Evolutionary conservation across 2,888 invertebrate species (phyloP).

Genomic region (Drosophila multiciliata): DNA sequence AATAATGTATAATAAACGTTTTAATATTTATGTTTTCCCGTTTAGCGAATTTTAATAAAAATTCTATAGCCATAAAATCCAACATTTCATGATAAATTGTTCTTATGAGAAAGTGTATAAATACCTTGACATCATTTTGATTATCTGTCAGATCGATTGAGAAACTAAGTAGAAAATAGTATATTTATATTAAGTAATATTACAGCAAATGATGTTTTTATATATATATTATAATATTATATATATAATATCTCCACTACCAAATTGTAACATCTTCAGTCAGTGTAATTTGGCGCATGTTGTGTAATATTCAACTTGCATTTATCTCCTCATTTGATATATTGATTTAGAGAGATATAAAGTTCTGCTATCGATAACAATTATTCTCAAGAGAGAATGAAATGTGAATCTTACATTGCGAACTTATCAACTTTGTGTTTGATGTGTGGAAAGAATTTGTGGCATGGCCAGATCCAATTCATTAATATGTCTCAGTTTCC

Average conservation of each 20-base stretch:
- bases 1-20: not conserved
- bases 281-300: not conserved
- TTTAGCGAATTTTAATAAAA: not conserved
- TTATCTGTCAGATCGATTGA: not conserved
- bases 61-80: not conserved
- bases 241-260: no score
- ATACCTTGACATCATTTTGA: not conserved
- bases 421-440: not conserved
- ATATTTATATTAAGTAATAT: not conserved
- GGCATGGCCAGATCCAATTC: conserved; percentile 8
- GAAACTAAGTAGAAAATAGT: not conserved
- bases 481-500: conserved; percentile 13
- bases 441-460: not conserved
- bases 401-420: not conserved
- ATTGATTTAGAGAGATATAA: no score
- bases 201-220: not conserved
- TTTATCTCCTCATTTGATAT: no score
- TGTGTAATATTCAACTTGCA: not conserved
- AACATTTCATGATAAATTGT: not conserved
- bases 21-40: not conserved
- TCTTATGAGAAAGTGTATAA: not conserved
- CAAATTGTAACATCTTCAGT: not conserved
- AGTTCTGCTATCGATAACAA: not conserved
- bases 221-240: not conserved
- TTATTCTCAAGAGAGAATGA: not conserved